These are phyloP conservation scores for Chamaetylas fuelleborni DNA, from an alignment of 2,113 vertebrate genomes.

Conservation along the genomic window DNA sequence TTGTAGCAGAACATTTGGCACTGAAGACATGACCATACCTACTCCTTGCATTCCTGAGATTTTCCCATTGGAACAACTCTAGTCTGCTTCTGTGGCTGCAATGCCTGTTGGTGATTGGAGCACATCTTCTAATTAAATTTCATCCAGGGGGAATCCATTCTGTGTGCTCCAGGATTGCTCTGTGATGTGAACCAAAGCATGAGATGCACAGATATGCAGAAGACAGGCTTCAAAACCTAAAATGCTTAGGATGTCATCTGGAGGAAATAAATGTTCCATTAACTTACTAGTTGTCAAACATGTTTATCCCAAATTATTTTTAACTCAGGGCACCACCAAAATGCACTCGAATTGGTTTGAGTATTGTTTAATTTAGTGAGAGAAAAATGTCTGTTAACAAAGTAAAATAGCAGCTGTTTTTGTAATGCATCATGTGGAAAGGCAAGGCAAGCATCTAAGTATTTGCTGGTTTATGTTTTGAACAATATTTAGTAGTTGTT, in stretches of 20 bases:
- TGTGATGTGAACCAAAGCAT: not conserved
- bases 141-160: not conserved
- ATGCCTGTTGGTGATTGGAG: not conserved
- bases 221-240: not conserved
- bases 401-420: constrained; percentile 19
- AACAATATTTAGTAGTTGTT: not conserved
- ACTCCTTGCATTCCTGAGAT: not conserved
- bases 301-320: not conserved
- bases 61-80: not conserved
- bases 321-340: not conserved
- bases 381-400: constrained; percentile 11
- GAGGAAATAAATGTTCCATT: not conserved
- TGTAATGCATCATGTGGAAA: not conserved
- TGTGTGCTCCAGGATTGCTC: not conserved
- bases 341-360: not conserved
- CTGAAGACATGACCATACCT: not conserved
- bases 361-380: constrained; percentile 8
- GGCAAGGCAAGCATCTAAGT: not conserved
- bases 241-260: not conserved
- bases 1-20: not conserved
- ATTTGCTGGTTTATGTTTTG: not conserved
- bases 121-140: not conserved
- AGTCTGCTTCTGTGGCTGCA: not conserved
- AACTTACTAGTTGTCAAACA: not conserved
- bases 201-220: not conserved